phyloP scores from a whole-genome alignment of 2,113 vertebrate species.

The Echinops telfairi region DNA sequence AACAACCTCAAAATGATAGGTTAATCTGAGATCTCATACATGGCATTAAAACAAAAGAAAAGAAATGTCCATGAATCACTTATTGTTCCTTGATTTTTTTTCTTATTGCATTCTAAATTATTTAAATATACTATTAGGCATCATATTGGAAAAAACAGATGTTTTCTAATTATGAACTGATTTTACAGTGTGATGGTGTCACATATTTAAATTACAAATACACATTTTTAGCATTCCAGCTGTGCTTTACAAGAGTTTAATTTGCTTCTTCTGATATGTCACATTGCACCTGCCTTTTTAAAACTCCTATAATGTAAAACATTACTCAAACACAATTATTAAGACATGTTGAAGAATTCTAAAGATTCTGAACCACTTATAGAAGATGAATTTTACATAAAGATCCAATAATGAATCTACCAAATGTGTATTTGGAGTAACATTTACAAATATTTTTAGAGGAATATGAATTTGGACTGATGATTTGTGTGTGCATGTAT shows the following conservation, averaged over 20 bases:
- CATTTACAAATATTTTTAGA: constrained; percentile 88
- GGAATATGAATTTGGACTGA: constrained; percentile 78
- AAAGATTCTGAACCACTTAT: constrained; percentile 85
- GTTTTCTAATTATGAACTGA: constrained; percentile 93
- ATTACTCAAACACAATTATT: constrained; percentile 89
- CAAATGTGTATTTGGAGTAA: constrained; percentile 88
- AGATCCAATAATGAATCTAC: constrained; percentile 85
- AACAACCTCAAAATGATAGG: constrained; percentile 85
- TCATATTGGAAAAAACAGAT: constrained; percentile 91
- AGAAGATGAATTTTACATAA: constrained; percentile 84
- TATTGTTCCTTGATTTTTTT: constrained; percentile 82
- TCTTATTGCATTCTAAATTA: constrained; percentile 90
- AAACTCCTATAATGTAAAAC: constrained; percentile 91
- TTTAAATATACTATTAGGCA: constrained; percentile 93
- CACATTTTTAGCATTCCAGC: constrained; percentile 93
- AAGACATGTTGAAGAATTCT: constrained; percentile 88
- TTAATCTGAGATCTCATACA: constrained; percentile 78
- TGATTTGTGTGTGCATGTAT: constrained; percentile 73
- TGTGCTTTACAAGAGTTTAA: constrained; percentile 93
- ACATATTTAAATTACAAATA: constrained; percentile 93
- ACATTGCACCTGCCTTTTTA: constrained; percentile 92
- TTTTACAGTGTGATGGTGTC: constrained; percentile 92
- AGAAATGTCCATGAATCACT: constrained; percentile 83
- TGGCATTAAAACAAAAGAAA: constrained; percentile 84
- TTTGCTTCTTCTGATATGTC: constrained; percentile 92